Evolutionary conservation across 2,113 vertebrate genomes (phyloP).

Genomic region (Eurystomus gularis): DNA sequence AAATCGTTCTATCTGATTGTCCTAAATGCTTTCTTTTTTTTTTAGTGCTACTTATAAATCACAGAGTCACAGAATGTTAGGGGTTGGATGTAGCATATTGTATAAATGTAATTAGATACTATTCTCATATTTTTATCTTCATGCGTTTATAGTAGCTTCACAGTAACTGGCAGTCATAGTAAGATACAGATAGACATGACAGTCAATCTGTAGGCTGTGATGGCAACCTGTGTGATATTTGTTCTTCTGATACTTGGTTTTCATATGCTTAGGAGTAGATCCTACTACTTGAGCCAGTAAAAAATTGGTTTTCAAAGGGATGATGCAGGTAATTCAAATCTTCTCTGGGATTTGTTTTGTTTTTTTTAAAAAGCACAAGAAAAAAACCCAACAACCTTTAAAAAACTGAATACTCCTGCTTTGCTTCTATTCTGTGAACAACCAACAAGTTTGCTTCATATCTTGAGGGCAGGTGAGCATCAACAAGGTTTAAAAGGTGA

Average conservation of each 20-base stretch:
- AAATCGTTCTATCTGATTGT: background rate
- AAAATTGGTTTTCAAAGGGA: background rate
- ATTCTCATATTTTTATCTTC: background rate
- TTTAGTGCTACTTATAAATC: background rate
- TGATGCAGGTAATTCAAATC: background rate
- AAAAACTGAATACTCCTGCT: background rate
- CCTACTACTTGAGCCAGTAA: background rate
- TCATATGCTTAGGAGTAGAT: background rate
- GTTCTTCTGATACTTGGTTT: background rate
- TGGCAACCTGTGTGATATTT: background rate
- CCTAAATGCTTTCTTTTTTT: background rate
- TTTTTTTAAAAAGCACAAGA: too few species aligned
- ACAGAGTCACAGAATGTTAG: too few species aligned
- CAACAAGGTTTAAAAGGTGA: background rate
- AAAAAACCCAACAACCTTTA: background rate
- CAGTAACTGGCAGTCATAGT: slow-evolving; percentile 9
- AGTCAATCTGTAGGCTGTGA: background rate
- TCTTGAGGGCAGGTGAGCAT: background rate
- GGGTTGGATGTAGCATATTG: background rate
- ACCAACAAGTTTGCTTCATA: background rate
- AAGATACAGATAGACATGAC: background rate
- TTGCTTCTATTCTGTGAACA: background rate
- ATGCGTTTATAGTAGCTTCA: slow-evolving; percentile 14
- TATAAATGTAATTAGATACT: background rate
- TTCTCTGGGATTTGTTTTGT: background rate